Evolutionary conservation across 2,888 invertebrate species (phyloP).

Genomic region (Dicroscelio sp.): DNA sequence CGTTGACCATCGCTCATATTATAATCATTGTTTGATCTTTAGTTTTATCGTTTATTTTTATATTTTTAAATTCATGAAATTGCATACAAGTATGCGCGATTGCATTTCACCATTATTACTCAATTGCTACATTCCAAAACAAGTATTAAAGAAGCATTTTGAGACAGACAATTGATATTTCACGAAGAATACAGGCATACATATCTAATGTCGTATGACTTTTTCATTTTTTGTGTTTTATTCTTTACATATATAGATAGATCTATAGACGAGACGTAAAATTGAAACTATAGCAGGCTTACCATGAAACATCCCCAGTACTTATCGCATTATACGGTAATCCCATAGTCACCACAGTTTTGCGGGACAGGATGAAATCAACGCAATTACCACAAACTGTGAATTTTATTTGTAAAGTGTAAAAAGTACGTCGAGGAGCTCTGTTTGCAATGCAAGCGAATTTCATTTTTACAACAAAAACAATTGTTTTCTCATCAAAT

Average conservation of each 20-base stretch:
- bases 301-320: constrained; percentile 16
- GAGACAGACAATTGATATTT: too few relatives aligned
- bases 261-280: background rate
- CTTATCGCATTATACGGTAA: constrained; percentile 16
- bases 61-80: too few relatives aligned
- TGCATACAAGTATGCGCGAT: too few relatives aligned
- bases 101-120: too few relatives aligned
- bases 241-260: background rate
- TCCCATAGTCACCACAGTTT: constrained; percentile 22
- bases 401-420: constrained; percentile 75
- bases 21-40: too few relatives aligned
- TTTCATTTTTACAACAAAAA: background rate
- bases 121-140: too few relatives aligned
- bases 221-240: background rate
- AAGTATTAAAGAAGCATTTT: too few relatives aligned
- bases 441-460: background rate
- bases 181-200: too few relatives aligned
- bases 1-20: too few relatives aligned
- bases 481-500: background rate
- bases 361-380: background rate
- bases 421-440: constrained; percentile 51
- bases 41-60: too few relatives aligned
- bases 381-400: constrained; percentile 25
- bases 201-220: background rate
- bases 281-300: constrained; percentile 68